Evolutionary conservation across 2,113 vertebrate genomes (phyloP), one percentile per base, ranked within the genome.

Genomic region (Cyphomyrus discorhynchus): DNA sequence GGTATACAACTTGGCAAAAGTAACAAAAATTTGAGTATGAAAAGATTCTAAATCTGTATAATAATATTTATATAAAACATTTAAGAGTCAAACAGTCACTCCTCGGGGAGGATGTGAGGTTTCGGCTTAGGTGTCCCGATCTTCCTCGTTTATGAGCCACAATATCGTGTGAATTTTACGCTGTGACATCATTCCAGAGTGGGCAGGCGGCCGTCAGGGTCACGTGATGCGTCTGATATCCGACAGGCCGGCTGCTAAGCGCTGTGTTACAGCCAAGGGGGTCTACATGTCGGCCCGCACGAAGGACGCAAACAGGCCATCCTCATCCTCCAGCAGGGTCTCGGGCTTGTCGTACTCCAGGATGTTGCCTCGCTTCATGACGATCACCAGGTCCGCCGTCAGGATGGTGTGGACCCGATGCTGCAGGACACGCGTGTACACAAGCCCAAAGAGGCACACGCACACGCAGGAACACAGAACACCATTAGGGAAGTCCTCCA

Each of bases 321-420:
- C 97, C 93, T 98, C 98, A 90, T 95, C 96, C 91, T 97, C 97
- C 92, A 99, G 93, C 0, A 99, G 96, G 58, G 96, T 97, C 95
- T 98, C 96, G 0, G 98, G 98, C 10, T 96, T 99, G 89, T 98
- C 98, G 0, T 97, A 97, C 92, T 99, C 98, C 92, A 99, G 90
- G 92, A 99, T 99, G 93, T 97, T 98, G 39, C 98, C 98, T 92
- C 98, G 91, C 93, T 97, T 98, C 98, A 99, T 99, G 93, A 99
- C 98, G 0, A 99, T 99, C 89, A 99, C 98, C 92, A 98, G 93
- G 91, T 99, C 98, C 13, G 98, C 98, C 0, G 97, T 99, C 70
- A 99, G 96, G 93, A 99, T 99, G 92, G 98, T 99, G 94, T 99
- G 98, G 90, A 99, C 98, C 0, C 98, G 98, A 92, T 99, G 98